phyloP scores from a whole-genome alignment of 92 coral and sea anemone genomes.

The Anthopleura xanthogrammica region DNA sequence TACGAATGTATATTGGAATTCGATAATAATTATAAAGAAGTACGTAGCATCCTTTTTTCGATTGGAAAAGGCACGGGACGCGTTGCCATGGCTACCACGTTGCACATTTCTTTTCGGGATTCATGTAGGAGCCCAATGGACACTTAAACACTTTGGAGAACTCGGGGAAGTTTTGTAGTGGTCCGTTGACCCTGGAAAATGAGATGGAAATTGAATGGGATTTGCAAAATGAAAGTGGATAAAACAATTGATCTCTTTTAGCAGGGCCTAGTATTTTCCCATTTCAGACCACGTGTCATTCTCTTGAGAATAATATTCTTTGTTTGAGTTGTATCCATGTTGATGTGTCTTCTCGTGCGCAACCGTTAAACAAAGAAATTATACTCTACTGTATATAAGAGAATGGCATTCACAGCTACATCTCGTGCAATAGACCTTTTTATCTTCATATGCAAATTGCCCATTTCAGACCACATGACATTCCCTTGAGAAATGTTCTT shows the following conservation, averaged over 20 bases:
- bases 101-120: conserved; percentile 64
- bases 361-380: too few relatives aligned
- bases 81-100: conserved; percentile 44
- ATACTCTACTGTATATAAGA: too few relatives aligned
- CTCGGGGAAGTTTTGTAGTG: conserved; percentile 37
- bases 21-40: background rate
- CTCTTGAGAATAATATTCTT: too few relatives aligned
- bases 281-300: too few relatives aligned
- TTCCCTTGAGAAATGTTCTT: too few relatives aligned
- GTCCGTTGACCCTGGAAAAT: conserved; percentile 30
- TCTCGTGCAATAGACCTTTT: too few relatives aligned
- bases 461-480: too few relatives aligned
- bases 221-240: background rate
- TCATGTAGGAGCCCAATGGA: conserved; percentile 60
- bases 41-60: background rate
- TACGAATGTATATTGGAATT: background rate
- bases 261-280: too few relatives aligned
- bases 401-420: too few relatives aligned
- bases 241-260: background rate
- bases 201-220: background rate
- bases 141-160: conserved; percentile 66
- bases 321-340: too few relatives aligned
- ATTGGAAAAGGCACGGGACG: conserved; percentile 7
- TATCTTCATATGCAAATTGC: too few relatives aligned
- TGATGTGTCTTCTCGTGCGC: too few relatives aligned